These are phyloP conservation scores for Linnaemya vulpina DNA, from an alignment of 2,888 invertebrate species.

Conservation along the genomic window DNA sequence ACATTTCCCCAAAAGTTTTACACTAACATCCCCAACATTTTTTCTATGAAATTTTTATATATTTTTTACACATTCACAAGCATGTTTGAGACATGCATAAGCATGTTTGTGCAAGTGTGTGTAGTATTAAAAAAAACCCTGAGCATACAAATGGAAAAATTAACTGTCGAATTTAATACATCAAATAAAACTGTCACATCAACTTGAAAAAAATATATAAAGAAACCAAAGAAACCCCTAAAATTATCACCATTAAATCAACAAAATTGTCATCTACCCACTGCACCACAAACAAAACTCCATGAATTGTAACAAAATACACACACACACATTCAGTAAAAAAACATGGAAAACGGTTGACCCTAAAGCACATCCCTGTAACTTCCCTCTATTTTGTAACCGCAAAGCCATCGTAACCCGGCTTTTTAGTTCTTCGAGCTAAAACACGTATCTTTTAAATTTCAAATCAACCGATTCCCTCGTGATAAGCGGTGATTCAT, in stretches of 20 bases:
- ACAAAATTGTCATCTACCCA: constrained; percentile 45
- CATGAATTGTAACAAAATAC: constrained; percentile 45
- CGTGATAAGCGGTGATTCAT: too few relatives aligned
- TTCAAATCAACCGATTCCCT: too few relatives aligned
- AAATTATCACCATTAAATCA: constrained; percentile 30
- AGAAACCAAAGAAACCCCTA: constrained; percentile 27
- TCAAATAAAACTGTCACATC: constrained; percentile 46
- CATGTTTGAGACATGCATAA: too few relatives aligned
- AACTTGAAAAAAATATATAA: not conserved
- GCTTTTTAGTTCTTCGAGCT: too few relatives aligned
- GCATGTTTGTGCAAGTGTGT: too few relatives aligned
- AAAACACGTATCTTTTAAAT: too few relatives aligned
- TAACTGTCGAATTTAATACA: constrained; percentile 43
- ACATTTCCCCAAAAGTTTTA: not conserved
- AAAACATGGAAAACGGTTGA: too few relatives aligned
- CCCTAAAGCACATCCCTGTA: too few relatives aligned
- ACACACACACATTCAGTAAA: not conserved
- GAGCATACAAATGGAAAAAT: constrained; percentile 18
- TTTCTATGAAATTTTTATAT: not conserved
- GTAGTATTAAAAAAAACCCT: not conserved
- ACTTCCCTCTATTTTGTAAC: too few relatives aligned
- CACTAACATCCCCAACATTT: not conserved
- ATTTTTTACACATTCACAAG: not conserved
- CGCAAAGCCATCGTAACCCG: too few relatives aligned
- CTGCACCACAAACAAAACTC: constrained; percentile 15